Percentiles rank a stretch among this genome's conserved stretches.
phyloP scores from a whole-genome alignment of 1,140 invertebrate genomes.

The Hyles euphorbiae region DNA sequence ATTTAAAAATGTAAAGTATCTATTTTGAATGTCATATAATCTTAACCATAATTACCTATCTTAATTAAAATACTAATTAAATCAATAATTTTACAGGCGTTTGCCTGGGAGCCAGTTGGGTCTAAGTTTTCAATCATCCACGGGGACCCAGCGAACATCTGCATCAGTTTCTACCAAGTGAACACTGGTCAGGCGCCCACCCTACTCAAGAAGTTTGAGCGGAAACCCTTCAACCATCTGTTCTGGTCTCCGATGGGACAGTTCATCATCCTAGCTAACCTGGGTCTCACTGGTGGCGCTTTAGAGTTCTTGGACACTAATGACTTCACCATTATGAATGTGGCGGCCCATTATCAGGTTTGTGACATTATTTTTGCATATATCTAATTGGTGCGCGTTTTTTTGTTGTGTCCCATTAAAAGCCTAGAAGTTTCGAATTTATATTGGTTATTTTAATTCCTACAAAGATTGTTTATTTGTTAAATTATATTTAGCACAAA shows the following conservation, averaged over 20 bases:
- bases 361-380: neutral
- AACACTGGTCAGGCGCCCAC: constrained; percentile 91
- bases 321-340: constrained; percentile 95
- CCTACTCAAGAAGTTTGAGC: constrained; percentile 92
- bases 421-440: no score
- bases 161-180: constrained; percentile 96
- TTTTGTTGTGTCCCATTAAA: no score
- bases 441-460: no score
- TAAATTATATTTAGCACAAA: no score
- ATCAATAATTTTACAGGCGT: constrained; percentile 75
- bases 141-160: constrained; percentile 91
- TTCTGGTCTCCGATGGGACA: constrained; percentile 98
- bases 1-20: no score
- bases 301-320: constrained; percentile 97
- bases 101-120: constrained; percentile 99
- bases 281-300: constrained; percentile 90
- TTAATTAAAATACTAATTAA: no score
- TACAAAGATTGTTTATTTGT: no score
- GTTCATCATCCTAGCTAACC: constrained; percentile 93
- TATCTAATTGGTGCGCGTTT: no score
- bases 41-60: no score
- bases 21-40: no score
- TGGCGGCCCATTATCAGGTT: constrained; percentile 91
- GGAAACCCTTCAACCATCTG: constrained; percentile 93
- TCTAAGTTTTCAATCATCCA: constrained; percentile 97